Conservation (phyloP, 2,797 vertebrate species). For the Tragopan temminckii region DNA sequence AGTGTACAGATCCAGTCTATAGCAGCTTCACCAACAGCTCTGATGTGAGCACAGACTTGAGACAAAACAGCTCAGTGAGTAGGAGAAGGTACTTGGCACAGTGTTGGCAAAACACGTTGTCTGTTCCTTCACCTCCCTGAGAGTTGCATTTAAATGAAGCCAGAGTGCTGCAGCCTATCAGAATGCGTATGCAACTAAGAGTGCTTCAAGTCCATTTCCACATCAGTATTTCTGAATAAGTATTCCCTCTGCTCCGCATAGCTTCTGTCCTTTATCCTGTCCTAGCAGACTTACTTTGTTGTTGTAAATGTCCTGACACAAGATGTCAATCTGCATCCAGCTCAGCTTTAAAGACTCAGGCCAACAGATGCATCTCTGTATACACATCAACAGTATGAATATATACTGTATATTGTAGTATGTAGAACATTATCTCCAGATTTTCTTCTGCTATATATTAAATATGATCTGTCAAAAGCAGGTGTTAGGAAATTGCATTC, state of each 20-base stretch:
- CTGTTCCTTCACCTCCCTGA: not conserved
- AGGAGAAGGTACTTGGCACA: not conserved
- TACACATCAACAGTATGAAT: not conserved
- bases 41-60: not conserved
- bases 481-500: not conserved
- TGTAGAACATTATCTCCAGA: not conserved
- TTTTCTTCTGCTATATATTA: not conserved
- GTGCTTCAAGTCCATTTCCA: not conserved
- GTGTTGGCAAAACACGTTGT: accelerated
- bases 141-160: not conserved
- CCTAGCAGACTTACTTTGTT: not conserved
- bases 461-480: not conserved
- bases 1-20: accelerated
- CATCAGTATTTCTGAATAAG: not conserved
- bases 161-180: not conserved
- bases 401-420: not conserved
- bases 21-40: not conserved
- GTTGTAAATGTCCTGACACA: not conserved
- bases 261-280: not conserved
- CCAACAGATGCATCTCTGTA: not conserved
- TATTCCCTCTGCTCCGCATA: not conserved
- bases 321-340: not conserved
- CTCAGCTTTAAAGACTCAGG: not conserved
- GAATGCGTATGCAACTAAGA: not conserved
- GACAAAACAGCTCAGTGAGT: not conserved